These are phyloP conservation scores for Poeciliopsis occidentalis DNA, from an alignment of 2,113 vertebrate genomes.

Conservation along the genomic window DNA sequence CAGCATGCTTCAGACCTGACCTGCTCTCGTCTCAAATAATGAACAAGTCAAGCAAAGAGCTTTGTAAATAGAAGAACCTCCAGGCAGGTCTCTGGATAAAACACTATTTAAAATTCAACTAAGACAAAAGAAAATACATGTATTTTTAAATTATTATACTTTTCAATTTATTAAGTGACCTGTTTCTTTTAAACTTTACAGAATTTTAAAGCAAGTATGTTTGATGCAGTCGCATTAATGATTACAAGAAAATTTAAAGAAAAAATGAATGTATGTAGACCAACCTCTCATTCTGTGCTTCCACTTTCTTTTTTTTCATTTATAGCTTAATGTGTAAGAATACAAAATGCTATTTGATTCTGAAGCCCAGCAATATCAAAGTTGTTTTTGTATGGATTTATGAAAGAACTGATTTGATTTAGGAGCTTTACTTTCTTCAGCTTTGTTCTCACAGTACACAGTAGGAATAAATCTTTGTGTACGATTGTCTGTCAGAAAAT, in stretches of 20 bases:
- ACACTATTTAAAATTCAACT: not conserved
- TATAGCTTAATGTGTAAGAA: not conserved
- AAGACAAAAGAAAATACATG: too few species aligned
- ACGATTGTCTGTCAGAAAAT: too few species aligned
- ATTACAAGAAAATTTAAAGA: not conserved
- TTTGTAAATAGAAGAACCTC: conserved; percentile 42
- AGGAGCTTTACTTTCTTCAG: not conserved
- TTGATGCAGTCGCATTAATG: conserved; percentile 10
- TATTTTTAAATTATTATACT: too few species aligned
- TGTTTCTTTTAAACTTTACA: conserved; percentile 22
- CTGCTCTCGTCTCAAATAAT: conserved; percentile 48
- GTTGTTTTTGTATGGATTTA: not conserved
- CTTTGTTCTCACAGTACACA: not conserved
- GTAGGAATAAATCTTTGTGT: too few species aligned
- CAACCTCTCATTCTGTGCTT: not conserved
- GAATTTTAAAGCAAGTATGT: conserved; percentile 34
- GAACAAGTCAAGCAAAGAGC: conserved; percentile 53
- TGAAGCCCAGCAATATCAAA: not conserved
- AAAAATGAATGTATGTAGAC: not conserved
- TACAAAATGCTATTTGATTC: not conserved
- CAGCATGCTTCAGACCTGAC: conserved; percentile 48
- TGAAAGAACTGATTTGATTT: not conserved
- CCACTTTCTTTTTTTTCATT: not conserved
- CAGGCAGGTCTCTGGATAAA: not conserved
- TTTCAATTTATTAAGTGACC: not conserved